Evolutionary conservation across 1,140 invertebrate species (phyloP).

Genomic region (Drosophila tristis): DNA sequence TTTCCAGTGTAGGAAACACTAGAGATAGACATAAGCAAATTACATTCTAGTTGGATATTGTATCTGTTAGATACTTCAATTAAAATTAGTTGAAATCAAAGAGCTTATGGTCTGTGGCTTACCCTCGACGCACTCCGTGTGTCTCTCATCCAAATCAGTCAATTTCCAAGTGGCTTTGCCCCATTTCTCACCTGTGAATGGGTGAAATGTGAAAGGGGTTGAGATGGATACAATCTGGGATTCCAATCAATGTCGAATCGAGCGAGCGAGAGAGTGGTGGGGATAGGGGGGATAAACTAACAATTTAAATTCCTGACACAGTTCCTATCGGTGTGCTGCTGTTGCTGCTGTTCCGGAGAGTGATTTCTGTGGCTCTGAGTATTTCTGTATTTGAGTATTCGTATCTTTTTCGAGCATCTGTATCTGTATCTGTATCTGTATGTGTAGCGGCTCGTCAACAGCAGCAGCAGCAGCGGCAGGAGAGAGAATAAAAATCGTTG

Average conservation of each 20-base stretch:
- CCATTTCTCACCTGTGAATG: conserved; percentile 18
- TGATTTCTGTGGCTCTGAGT: conserved; percentile 8
- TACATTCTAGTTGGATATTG: conserved; percentile 9
- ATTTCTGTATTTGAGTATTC: conserved; percentile 26
- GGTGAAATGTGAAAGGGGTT: background rate
- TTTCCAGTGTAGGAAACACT: too few species aligned
- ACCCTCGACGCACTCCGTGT: conserved; percentile 5
- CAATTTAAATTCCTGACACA: conserved; percentile 72
- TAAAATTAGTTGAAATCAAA: conserved; percentile 31
- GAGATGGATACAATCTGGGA: conserved; percentile 28
- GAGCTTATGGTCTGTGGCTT: conserved; percentile 35
- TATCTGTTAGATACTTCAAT: conserved; percentile 4
- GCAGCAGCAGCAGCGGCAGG: conserved; percentile 12
- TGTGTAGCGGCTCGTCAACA: background rate
- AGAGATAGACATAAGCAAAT: conserved; percentile 13
- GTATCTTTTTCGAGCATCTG: conserved; percentile 13
- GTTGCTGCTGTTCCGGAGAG: too few species aligned
- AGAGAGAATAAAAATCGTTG: conserved; percentile 9
- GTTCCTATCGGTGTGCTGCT: conserved; percentile 5
- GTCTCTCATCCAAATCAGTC: conserved; percentile 30
- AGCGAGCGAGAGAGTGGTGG: background rate
- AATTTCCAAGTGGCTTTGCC: conserved; percentile 39
- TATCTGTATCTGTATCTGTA: conserved; percentile 25
- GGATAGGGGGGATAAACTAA: conserved; percentile 66
- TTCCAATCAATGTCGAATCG: conserved; percentile 30